Conservation (phyloP, 2,888 invertebrate genomes). For the Drosophila mulleri region DNA sequence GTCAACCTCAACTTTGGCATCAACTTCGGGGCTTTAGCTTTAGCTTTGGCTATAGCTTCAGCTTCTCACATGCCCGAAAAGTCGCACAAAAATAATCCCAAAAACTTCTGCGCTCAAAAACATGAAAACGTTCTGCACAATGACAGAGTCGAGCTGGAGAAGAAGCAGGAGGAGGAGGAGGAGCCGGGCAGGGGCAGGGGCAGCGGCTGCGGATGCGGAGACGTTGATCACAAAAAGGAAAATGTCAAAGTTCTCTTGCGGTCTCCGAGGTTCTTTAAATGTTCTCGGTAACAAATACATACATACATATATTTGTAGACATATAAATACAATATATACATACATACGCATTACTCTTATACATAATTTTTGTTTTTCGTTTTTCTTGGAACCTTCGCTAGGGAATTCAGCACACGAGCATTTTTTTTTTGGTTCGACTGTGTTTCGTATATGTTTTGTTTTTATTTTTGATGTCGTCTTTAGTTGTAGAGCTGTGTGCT, state of each 20-base stretch:
- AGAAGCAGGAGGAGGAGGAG: neutral
- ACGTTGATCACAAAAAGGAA: constrained; percentile 73
- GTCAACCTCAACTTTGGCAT: constrained; percentile 64
- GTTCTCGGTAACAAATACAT: constrained; percentile 60
- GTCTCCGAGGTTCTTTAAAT: constrained; percentile 78
- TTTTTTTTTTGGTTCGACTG: constrained; percentile 13
- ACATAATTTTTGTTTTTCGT: constrained; percentile 29
- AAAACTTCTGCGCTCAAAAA: constrained; percentile 76
- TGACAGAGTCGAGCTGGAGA: constrained; percentile 41
- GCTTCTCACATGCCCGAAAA: constrained; percentile 69
- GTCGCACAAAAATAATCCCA: constrained; percentile 77
- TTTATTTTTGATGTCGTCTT: constrained; percentile 28
- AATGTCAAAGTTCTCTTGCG: constrained; percentile 79
- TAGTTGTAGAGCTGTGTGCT: constrained; percentile 39
- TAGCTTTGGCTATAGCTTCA: constrained; percentile 17
- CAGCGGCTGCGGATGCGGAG: constrained; percentile 34
- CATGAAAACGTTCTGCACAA: constrained; percentile 69
- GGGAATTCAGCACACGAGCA: constrained; percentile 70
- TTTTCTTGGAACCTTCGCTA: constrained; percentile 70
- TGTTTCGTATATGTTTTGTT: constrained; percentile 25
- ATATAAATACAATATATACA: constrained; percentile 8
- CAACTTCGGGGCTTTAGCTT: constrained; percentile 38
- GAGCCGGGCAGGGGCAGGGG: neutral
- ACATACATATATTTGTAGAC: constrained; percentile 18
- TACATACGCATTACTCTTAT: neutral